Percentiles rank a stretch among this genome's conserved stretches.
Conservation (phyloP, 2,888 invertebrate species). For the Eupithecia inturbata region DNA sequence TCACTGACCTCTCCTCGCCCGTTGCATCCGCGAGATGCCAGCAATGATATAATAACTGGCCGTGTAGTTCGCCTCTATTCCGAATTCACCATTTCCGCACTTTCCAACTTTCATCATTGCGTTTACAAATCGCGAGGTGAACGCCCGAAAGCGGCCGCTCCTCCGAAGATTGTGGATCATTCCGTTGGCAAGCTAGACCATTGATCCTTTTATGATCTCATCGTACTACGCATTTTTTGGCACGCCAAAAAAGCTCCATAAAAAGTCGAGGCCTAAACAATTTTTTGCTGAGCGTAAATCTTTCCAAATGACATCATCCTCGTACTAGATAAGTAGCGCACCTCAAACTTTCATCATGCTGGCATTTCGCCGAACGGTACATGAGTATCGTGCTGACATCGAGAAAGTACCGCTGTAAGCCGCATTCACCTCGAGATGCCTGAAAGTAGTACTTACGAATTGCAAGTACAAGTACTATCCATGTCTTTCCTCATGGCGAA, state of each 20-base stretch:
- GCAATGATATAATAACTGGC: constrained; percentile 74
- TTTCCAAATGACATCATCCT: constrained; percentile 36
- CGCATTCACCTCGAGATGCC: constrained; percentile 50
- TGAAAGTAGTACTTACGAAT: constrained; percentile 32
- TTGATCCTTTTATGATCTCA: constrained; percentile 83
- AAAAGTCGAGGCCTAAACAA: constrained; percentile 44
- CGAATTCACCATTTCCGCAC: constrained; percentile 79
- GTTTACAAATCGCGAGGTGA: constrained; percentile 70
- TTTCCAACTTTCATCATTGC: constrained; percentile 80
- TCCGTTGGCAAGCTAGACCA: constrained; percentile 73
- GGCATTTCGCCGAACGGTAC: constrained; percentile 68
- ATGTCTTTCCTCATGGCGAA: not conserved
- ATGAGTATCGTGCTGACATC: constrained; percentile 47
- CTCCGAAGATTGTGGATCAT: constrained; percentile 67
- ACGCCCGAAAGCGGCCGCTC: constrained; percentile 63
- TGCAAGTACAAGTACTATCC: constrained; percentile 10
- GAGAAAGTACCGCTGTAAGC: constrained; percentile 76
- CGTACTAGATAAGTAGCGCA: constrained; percentile 26
- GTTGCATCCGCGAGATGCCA: constrained; percentile 66
- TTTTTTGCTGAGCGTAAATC: constrained; percentile 42
- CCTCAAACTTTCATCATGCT: constrained; percentile 67
- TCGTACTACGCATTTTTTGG: constrained; percentile 57
- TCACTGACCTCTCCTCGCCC: constrained; percentile 73
- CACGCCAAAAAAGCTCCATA: constrained; percentile 48
- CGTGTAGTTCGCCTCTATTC: constrained; percentile 67